These are phyloP conservation scores for Cotesia vestalis DNA, from an alignment of 1,140 invertebrate species.

Conservation along the genomic window DNA sequence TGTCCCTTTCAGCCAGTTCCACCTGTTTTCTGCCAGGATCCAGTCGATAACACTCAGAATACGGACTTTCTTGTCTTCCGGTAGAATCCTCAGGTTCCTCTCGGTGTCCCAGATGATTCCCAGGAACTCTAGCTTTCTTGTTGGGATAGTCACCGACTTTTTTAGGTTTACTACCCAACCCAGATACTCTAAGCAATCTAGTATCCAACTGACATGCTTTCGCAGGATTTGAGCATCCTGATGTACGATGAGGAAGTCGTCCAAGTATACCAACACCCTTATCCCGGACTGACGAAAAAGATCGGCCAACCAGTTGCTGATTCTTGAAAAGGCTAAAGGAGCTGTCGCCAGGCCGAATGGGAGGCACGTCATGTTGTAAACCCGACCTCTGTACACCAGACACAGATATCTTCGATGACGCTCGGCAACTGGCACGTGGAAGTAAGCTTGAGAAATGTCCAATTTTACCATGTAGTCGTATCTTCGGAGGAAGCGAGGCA, in stretches of 20 bases:
- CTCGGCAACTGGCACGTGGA: no score
- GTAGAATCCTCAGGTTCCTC: conserved; percentile 17
- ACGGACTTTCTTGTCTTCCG: conserved; percentile 25
- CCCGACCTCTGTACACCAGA: not conserved
- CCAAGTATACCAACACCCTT: conserved; percentile 36
- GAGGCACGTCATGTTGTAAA: conserved; percentile 51
- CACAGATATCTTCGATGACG: no score
- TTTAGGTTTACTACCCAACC: conserved; percentile 32
- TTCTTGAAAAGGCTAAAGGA: conserved; percentile 46
- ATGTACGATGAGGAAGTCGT: conserved; percentile 32
- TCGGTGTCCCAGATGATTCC: not conserved
- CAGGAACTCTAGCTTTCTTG: conserved; percentile 20
- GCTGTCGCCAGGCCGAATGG: conserved; percentile 45
- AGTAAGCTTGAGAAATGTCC: no score
- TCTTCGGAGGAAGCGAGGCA: no score
- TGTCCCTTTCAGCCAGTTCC: conserved; percentile 7
- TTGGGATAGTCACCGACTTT: conserved; percentile 25
- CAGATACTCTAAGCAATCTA: conserved; percentile 10
- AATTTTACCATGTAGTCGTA: no score
- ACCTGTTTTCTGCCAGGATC: not conserved
- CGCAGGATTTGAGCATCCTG: conserved; percentile 11
- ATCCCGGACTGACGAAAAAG: conserved; percentile 32
- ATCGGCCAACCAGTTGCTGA: conserved; percentile 43
- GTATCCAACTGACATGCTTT: not conserved
- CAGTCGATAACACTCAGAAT: conserved; percentile 11